Conservation (phyloP, 2,888 invertebrate genomes). For the Sesia apiformis region DNA sequence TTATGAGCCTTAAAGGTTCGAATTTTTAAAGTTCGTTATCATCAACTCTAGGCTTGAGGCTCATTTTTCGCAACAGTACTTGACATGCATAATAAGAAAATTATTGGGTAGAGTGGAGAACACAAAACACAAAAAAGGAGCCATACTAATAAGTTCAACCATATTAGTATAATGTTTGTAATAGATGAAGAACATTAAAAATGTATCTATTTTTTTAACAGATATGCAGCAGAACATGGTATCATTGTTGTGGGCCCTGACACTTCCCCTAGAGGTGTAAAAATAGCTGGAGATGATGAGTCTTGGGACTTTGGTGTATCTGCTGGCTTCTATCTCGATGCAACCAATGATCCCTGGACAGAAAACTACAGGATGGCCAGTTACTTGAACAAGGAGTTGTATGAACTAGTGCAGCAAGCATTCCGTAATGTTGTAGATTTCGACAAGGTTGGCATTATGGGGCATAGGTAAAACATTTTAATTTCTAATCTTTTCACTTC, state of each 20-base stretch:
- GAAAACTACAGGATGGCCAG: constrained; percentile 95
- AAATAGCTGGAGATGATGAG: constrained; percentile 93
- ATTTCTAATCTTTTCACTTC: not conserved
- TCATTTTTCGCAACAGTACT: too few species aligned
- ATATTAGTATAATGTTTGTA: too few species aligned
- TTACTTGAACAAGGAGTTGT: constrained; percentile 92
- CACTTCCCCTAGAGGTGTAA: constrained; percentile 93
- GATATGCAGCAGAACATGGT: constrained; percentile 88
- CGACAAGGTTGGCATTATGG: constrained; percentile 83
- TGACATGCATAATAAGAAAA: too few species aligned
- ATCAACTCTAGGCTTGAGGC: too few species aligned
- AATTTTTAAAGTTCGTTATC: too few species aligned
- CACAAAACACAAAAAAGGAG: too few species aligned
- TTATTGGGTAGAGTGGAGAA: too few species aligned
- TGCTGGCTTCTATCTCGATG: constrained; percentile 97
- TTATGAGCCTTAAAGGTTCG: too few species aligned
- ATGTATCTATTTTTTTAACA: constrained; percentile 14
- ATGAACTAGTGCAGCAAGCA: constrained; percentile 81
- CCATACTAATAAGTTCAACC: too few species aligned
- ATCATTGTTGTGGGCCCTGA: constrained; percentile 95
- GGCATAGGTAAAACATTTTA: constrained; percentile 77
- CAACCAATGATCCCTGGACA: constrained; percentile 92
- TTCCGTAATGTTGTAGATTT: constrained; percentile 74
- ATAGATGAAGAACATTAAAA: not conserved
- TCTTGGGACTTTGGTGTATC: constrained; percentile 95